These are phyloP conservation scores for Tetramorium simillimum DNA, from an alignment of 1,140 invertebrate genomes.

Conservation along the genomic window DNA sequence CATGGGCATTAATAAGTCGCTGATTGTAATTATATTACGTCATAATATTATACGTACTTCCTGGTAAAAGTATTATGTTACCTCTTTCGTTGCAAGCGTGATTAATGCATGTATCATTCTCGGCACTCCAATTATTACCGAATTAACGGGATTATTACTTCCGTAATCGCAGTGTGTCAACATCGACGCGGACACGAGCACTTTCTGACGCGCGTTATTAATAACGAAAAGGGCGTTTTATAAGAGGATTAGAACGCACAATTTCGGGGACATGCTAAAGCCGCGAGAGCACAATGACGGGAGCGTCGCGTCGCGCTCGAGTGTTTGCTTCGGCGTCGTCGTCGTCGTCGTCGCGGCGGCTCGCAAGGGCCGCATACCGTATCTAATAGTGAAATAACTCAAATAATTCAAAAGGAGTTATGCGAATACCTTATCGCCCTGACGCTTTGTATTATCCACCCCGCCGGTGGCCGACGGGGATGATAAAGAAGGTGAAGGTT, in stretches of 20 bases:
- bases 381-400: constrained; percentile 84
- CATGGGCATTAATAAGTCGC: background rate
- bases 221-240: constrained; percentile 23
- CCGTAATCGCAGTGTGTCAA: constrained; percentile 33
- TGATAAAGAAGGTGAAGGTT: constrained; percentile 53
- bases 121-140: constrained; percentile 24
- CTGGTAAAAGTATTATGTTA: background rate
- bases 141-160: constrained; percentile 28
- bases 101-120: background rate
- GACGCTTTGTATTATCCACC: constrained; percentile 81
- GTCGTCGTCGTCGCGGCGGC: constrained; percentile 57
- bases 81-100: background rate
- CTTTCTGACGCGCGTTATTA: constrained; percentile 25
- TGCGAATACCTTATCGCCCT: constrained; percentile 82
- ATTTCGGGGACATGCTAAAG: constrained; percentile 34
- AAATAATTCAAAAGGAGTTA: constrained; percentile 83
- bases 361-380: constrained; percentile 78
- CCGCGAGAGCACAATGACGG: constrained; percentile 32
- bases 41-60: background rate
- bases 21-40: background rate
- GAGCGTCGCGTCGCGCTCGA: constrained; percentile 4
- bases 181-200: background rate
- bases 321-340: constrained; percentile 48
- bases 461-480: constrained; percentile 49
- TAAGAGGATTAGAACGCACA: constrained; percentile 53